Evolutionary conservation across 2,888 invertebrate species (phyloP).

Genomic region (Pollenia angustigena): DNA sequence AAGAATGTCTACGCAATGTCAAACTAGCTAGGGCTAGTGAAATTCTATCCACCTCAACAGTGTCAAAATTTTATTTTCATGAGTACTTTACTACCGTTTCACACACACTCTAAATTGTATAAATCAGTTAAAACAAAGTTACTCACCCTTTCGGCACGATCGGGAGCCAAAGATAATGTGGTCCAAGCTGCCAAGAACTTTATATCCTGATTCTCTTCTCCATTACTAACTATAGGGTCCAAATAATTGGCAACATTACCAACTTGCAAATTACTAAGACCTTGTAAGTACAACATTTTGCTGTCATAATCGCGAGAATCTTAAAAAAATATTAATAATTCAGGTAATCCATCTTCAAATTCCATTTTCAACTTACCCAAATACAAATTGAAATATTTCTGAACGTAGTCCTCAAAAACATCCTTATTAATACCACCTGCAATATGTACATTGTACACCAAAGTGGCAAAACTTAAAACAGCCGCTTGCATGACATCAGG

Average conservation of each 20-base stretch:
- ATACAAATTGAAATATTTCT: conserved; percentile 89
- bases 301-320: conserved; percentile 88
- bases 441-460: conserved; percentile 87
- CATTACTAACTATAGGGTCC: conserved; percentile 86
- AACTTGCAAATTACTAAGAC: conserved; percentile 87
- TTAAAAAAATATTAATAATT: conserved; percentile 77
- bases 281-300: conserved; percentile 89
- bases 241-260: conserved; percentile 86
- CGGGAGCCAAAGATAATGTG: conserved; percentile 85
- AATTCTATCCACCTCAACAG: no score
- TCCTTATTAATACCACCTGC: conserved; percentile 86
- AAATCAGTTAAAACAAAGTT: neutral
- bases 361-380: conserved; percentile 85
- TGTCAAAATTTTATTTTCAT: no score
- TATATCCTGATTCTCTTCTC: conserved; percentile 84
- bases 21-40: no score
- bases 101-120: no score
- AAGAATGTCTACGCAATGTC: no score
- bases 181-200: conserved; percentile 89
- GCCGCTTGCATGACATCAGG: conserved; percentile 88
- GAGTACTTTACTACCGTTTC: no score
- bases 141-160: conserved; percentile 85
- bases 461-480: conserved; percentile 88
- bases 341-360: neutral
- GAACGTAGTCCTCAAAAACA: conserved; percentile 89